Evolutionary conservation across 2,113 vertebrate genomes (phyloP).

Genomic region (Ctenomys sociabilis): DNA sequence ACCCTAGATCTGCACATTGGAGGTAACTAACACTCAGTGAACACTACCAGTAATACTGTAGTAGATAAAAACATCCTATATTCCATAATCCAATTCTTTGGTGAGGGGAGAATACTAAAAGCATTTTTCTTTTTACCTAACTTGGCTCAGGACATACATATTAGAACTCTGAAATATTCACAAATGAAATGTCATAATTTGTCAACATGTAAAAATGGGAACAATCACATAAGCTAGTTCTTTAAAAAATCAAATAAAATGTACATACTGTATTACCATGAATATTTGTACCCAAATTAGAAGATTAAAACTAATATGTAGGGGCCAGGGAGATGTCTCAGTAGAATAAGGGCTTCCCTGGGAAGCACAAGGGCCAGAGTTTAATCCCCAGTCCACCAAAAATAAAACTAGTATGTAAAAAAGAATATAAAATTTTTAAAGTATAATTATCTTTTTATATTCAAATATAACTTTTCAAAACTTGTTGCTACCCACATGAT

Average conservation of each 20-base stretch:
- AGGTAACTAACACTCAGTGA: not conserved
- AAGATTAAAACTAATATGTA: conserved; percentile 53
- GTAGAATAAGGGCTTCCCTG: no score
- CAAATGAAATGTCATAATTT: conserved; percentile 44
- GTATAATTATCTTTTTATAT: not conserved
- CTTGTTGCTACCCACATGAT: not conserved
- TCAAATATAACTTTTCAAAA: conserved; percentile 41
- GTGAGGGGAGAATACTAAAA: conserved; percentile 18
- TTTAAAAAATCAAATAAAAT: conserved; percentile 58
- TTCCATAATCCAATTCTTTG: not conserved
- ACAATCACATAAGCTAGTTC: not conserved
- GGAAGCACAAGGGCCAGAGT: no score
- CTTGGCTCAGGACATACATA: conserved; percentile 46
- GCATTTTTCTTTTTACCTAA: conserved; percentile 41
- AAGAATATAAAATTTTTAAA: conserved; percentile 50
- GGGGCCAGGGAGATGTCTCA: no score
- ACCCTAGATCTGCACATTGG: not conserved
- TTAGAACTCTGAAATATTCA: conserved; percentile 35
- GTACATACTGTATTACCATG: not conserved
- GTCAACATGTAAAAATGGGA: conserved; percentile 25
- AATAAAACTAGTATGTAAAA: conserved; percentile 53
- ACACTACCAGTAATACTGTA: not conserved
- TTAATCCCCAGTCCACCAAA: no score
- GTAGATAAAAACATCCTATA: not conserved
- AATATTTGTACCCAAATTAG: conserved; percentile 53